These are phyloP conservation scores for Tenthredo distinguenda DNA, from an alignment of 2,888 invertebrate species.

Conservation along the genomic window DNA sequence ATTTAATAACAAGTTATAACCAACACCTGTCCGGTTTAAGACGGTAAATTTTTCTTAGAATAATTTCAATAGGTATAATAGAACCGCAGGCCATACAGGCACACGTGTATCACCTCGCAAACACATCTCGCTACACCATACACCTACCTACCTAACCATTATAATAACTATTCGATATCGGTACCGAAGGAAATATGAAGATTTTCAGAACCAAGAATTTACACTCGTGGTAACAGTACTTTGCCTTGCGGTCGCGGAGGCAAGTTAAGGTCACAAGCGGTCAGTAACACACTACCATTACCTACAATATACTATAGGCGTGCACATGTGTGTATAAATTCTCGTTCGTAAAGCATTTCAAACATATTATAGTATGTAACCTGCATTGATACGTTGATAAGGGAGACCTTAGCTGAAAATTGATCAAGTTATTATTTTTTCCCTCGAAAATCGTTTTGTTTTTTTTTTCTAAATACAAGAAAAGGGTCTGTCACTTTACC, in stretches of 20 bases:
- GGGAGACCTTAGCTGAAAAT: background rate
- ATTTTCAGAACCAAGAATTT: slow-evolving; percentile 30
- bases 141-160: background rate
- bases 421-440: background rate
- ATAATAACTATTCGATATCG: background rate
- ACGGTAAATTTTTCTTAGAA: background rate
- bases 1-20: slow-evolving; percentile 7
- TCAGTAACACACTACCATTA: slow-evolving; percentile 74
- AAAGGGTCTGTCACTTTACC: too few relatives aligned
- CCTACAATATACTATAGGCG: slow-evolving; percentile 55
- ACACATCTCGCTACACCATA: background rate
- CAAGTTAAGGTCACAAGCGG: slow-evolving; percentile 77
- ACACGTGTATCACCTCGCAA: background rate
- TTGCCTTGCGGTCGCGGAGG: slow-evolving; percentile 71
- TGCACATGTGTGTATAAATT: background rate
- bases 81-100: background rate
- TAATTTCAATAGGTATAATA: background rate
- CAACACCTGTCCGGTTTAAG: slow-evolving; percentile 31
- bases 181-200: background rate
- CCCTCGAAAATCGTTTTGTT: too few relatives aligned
- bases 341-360: background rate
- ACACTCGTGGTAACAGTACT: slow-evolving; percentile 69
- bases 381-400: background rate
- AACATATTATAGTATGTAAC: background rate
- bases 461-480: too few relatives aligned